Evolutionary conservation across 1,140 invertebrate genomes (phyloP), one percentile per base, ranked within the genome.

Genomic region (Drosophila truncata): DNA sequence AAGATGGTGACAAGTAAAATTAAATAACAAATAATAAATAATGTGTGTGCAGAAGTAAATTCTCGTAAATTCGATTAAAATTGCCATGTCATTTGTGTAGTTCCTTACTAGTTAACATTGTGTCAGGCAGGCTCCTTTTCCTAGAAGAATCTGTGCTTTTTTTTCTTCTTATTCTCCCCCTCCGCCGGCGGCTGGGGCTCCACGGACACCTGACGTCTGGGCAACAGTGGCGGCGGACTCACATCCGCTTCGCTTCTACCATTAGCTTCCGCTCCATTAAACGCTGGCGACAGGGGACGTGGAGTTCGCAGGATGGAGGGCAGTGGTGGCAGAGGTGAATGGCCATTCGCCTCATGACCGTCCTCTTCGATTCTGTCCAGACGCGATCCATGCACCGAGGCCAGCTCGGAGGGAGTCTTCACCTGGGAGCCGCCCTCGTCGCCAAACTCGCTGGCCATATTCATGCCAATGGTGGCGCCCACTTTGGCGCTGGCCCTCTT

Each of bases 401-500:
- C 84, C 31, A 92, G 18, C 59, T 92, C 91, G 39, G 91, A 91
- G 1, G 91, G 88, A 0, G 88, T 91, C 62, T 90, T 90, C 0
- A 78, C 8, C 52, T 91, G 88, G 2, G 85, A 90, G 20, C 80
- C 83, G 9, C 39, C 52, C 23, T 90, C 75, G n/a, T 86, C 91
- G 11, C 82, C 91, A 16, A 83, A 73, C 35, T 92, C 90, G 33
- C 90, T 91, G 6, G 95, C 94, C 4, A 97, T 94, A 67, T 95
- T 95, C 23, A 97, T 93, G 35, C 97, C 97, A 59, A 98, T 97
- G 20, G 96, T 97, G n/a, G 96, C 96, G 5, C 97, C 96, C 35
- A 98, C 95, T 88, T 98, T 97, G 29, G 96, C 95, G 84, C 96
- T 97, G 2, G 97, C 97, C 75, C 96, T 95, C 82, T 95, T 95